These are phyloP conservation scores for Tonatia bakeri DNA, from an alignment of 2,113 vertebrate genomes.

Conservation along the genomic window DNA sequence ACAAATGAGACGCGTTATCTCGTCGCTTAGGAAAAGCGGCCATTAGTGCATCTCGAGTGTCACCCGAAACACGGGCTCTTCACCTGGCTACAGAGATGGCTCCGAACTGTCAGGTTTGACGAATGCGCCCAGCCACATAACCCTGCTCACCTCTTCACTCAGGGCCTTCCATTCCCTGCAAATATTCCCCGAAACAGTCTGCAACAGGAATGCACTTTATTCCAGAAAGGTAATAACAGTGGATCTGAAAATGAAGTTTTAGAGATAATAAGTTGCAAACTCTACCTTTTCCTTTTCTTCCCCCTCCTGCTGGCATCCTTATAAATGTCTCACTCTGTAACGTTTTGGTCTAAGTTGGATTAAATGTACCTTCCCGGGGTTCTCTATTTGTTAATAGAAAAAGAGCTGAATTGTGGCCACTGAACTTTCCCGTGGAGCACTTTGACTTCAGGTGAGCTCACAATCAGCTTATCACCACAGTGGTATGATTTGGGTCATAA, in stretches of 20 bases:
- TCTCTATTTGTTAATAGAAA: conserved; percentile 55
- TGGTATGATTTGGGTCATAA: conserved; percentile 67
- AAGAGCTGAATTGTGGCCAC: neutral
- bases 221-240: neutral
- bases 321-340: conserved; percentile 19
- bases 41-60: neutral
- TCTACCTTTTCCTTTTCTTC: neutral
- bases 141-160: neutral
- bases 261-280: conserved; percentile 17
- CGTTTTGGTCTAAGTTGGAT: conserved; percentile 42
- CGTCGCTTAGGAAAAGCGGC: neutral
- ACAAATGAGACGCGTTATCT: neutral
- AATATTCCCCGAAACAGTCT: neutral
- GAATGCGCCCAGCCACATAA: neutral
- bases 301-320: neutral
- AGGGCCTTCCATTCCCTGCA: neutral
- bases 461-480: conserved; percentile 48
- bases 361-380: conserved; percentile 52
- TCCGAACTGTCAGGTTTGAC: neutral
- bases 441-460: conserved; percentile 60
- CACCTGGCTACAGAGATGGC: neutral
- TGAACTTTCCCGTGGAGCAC: conserved; percentile 43
- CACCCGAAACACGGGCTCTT: neutral
- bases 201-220: neutral
- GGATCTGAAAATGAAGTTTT: conserved; percentile 46